phyloP scores from a whole-genome alignment of 1,140 invertebrate species.

The Drosophila repletoides region DNA sequence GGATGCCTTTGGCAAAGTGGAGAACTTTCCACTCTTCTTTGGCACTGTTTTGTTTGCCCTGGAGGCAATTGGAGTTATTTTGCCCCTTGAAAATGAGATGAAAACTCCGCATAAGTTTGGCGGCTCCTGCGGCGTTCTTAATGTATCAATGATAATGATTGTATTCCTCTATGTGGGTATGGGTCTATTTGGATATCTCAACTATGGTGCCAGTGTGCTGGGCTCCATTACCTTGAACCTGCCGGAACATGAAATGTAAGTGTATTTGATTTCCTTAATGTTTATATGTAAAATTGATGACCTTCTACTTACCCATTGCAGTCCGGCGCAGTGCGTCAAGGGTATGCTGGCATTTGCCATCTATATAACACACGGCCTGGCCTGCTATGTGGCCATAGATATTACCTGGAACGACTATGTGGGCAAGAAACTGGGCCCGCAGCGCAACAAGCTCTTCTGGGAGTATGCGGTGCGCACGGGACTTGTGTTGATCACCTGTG shows the following conservation, averaged over 20 bases:
- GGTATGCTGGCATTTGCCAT: conserved; percentile 90
- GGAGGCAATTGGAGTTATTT: conserved; percentile 90
- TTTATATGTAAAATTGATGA: conserved; percentile 37
- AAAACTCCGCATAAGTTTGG: conserved; percentile 88
- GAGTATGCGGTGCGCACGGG: conserved; percentile 88
- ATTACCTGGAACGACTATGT: conserved; percentile 91
- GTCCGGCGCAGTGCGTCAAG: conserved; percentile 88
- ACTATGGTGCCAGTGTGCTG: conserved; percentile 85
- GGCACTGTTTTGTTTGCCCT: conserved; percentile 90
- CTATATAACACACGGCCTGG: conserved; percentile 91
- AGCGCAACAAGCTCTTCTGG: conserved; percentile 83
- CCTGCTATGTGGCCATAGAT: conserved; percentile 93
- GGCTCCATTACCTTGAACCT: conserved; percentile 88
- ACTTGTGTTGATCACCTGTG: conserved; percentile 90
- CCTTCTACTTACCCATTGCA: conserved; percentile 46
- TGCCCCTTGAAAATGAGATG: conserved; percentile 93
- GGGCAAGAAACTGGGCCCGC: conserved; percentile 63
- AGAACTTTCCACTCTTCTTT: conserved; percentile 86
- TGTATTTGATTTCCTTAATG: background rate
- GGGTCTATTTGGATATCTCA: conserved; percentile 90
- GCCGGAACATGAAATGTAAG: conserved; percentile 84
- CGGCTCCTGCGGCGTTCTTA: conserved; percentile 87
- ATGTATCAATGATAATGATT: conserved; percentile 88
- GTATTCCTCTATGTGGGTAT: conserved; percentile 87
- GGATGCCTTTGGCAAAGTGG: conserved; percentile 83